Evolutionary conservation across 1,140 invertebrate species (phyloP), one percentile per base, ranked within the genome.

Genomic region (Ips typographus): DNA sequence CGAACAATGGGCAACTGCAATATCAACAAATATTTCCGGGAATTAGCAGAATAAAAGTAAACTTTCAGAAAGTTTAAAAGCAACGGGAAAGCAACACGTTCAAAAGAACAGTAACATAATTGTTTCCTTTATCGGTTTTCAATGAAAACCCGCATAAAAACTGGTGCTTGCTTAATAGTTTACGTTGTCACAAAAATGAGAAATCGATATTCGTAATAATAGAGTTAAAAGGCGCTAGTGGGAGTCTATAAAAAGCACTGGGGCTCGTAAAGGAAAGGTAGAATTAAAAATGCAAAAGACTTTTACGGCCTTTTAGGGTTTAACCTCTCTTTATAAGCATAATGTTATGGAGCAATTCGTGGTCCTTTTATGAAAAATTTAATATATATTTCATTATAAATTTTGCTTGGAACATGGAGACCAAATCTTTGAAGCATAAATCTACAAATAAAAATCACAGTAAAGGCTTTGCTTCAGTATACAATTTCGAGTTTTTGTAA

Each of bases 281-380:
- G 41, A 59, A 59, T 59, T 41, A 59, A 59, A 59, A 59, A 59
- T 59, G 57, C 40, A 59, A 59, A 59, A 59, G 57, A 59, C 38
- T 42, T 59, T 59, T 59, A 59, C 40, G 57, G 42, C 41, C 8
- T 59, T 59, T 59, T 59, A 59, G 57, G 57, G 57, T 42, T 59
- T 59, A 59, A 59, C 57, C 57, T 59, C 53, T 55, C 3, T 22
- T 42, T 59, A 8, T 42, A 59, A 42, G 40, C 57, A 42, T 42
- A 40, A 59, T 59, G 41, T 59, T 56, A 56, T 56, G 53, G 53
- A 59, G 42, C 57, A n/a, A 59, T 36, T 56, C n/a, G n/a, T 56
- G 39, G 57, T 8, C 2, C 38, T 6, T 59, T 42, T 59, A 40
- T 59, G 57, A 41, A 59, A 59, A 59, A 59, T 59, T 40, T 59